Base-by-base conservation (phyloP, 1,140 invertebrate genomes). In the Triops cancriformis region DNA sequence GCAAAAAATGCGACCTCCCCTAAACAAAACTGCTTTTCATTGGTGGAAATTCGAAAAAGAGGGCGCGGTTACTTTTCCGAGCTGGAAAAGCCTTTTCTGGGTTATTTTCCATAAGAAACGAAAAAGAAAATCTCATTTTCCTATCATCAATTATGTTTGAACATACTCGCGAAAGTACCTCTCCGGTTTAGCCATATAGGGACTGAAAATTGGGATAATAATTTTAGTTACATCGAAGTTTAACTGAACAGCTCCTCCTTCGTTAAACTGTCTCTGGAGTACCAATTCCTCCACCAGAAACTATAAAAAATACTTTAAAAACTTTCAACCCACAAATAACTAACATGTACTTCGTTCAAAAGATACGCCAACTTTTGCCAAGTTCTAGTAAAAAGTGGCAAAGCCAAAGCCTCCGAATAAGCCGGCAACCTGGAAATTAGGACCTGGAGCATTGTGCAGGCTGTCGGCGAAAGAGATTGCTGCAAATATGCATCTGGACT, bases 161-260 rank as follows among this genome's bases (percentile, higher is more conserved):
- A 76, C 90, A 91, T 89, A 96, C 94, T 90, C 87, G 78, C 90
- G 90, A 83, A 96, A 92, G 81, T 92, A 90, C 74, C 89, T 90
- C 82, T 93, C 90, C 45, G 94, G 91, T 80, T 91, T 90, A 18
- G 88, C 86, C 0, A 90, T 92, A 80, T 92, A 94, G 45, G 93
- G 89, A 23, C 92, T 90, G 86, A 97, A 96, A 74, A 96, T 86
- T 0, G 95, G 92, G 80, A 96, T 90, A 10, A 98, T 85, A 85
- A 95, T 96, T 79, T 94, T 87, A 45, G 88, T 90, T 82, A 96
- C 90, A 82, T 98, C 95, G 85, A 92, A 94, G 81, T 94, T 90
- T 45, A 98, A 87, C 85, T 97, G 95, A 72, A 89, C 83, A 31
- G 92, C 92, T 28, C 95, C 95, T 11, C 93, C 93, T n/a, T 89